Evolutionary conservation across 2,888 invertebrate species (phyloP).

Genomic region (Thymelicus lineola): DNA sequence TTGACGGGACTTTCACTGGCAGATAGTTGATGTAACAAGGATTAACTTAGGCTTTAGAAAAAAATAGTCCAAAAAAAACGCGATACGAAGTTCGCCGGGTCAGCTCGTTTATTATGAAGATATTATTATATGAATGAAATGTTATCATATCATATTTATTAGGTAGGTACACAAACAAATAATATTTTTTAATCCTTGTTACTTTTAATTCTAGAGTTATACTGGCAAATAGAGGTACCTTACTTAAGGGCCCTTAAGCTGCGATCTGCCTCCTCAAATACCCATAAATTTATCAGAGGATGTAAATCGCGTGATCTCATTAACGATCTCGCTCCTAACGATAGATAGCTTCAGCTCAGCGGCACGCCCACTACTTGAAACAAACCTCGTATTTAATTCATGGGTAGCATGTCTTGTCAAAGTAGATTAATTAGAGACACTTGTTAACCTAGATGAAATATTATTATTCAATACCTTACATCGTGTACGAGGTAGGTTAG

Average conservation of each 20-base stretch:
- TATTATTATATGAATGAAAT: slow-evolving; percentile 1
- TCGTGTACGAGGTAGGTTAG: slow-evolving; percentile 23
- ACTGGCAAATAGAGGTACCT: background rate
- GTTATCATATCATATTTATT: background rate
- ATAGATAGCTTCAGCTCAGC: slow-evolving; percentile 26
- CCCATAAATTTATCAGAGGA: slow-evolving; percentile 17
- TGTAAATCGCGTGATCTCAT: slow-evolving; percentile 36
- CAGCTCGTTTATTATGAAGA: no score
- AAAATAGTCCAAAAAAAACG: no score
- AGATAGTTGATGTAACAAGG: no score
- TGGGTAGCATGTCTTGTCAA: slow-evolving; percentile 20
- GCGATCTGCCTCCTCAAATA: background rate
- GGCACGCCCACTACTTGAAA: slow-evolving; percentile 18
- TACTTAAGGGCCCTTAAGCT: background rate
- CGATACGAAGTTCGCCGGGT: no score
- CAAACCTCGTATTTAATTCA: slow-evolving; percentile 17
- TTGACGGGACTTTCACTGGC: no score
- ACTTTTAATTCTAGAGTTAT: no score
- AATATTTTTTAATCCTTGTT: background rate
- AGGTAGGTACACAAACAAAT: background rate
- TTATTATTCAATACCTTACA: slow-evolving; percentile 12
- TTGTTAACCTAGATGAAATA: slow-evolving; percentile 17
- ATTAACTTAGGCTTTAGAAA: no score
- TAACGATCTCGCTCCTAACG: slow-evolving; percentile 26
- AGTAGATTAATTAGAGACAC: slow-evolving; percentile 23